Evolutionary conservation across 2,113 vertebrate genomes (phyloP).

Genomic region (Zosterops pallidus): DNA sequence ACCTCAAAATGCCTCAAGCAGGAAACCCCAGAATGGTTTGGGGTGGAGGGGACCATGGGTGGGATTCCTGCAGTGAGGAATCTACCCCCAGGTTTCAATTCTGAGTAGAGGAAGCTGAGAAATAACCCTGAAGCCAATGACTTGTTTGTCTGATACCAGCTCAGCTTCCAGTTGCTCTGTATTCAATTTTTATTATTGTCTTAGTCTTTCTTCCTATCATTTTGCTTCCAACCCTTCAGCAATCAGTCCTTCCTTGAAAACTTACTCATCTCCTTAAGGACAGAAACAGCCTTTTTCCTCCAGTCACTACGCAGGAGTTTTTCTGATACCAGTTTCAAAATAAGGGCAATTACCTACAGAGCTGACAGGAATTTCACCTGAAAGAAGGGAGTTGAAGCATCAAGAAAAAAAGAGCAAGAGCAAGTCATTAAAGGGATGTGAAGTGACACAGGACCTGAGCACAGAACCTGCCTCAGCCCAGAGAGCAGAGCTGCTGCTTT

Average conservation of each 20-base stretch:
- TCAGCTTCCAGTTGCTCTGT: background rate
- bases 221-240: background rate
- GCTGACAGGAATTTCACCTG: background rate
- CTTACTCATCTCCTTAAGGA: background rate
- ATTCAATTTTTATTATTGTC: background rate
- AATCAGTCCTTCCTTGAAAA: background rate
- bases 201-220: background rate
- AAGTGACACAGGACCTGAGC: background rate
- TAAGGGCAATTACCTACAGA: background rate
- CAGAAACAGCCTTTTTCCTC: background rate
- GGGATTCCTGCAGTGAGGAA: background rate
- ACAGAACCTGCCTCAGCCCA: background rate
- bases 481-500: background rate
- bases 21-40: background rate
- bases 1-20: background rate
- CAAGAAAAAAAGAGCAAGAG: background rate
- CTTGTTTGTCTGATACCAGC: background rate
- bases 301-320: background rate
- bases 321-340: background rate
- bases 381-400: background rate
- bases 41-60: background rate
- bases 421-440: background rate
- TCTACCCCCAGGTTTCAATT: background rate
- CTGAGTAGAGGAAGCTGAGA: background rate
- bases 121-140: background rate